Conservation (phyloP, 1,140 invertebrate genomes). For the Battus philenor region DNA sequence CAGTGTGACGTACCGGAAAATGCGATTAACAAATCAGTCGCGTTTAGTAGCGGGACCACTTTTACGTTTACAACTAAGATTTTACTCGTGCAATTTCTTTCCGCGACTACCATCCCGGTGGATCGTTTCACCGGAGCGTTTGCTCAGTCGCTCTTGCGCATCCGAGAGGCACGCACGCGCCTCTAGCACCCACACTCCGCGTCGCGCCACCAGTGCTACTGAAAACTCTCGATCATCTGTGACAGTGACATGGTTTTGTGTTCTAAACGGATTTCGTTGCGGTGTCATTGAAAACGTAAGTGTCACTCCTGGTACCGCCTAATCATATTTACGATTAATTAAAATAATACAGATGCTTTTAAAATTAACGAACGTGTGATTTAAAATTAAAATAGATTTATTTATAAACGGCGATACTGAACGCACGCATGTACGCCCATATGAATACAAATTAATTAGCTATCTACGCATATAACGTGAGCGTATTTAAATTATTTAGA, state of each 20-base stretch:
- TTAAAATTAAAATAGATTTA: too few relatives aligned
- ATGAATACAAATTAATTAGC: conserved; percentile 29
- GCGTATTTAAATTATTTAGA: conserved; percentile 74
- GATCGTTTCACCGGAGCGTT: conserved; percentile 35
- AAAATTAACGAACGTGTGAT: too few relatives aligned
- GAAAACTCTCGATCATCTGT: conserved; percentile 39
- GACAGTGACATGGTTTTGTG: conserved; percentile 68
- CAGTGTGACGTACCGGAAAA: conserved; percentile 1
- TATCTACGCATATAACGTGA: conserved; percentile 36
- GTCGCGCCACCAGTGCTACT: conserved; percentile 32
- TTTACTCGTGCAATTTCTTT: conserved; percentile 39
- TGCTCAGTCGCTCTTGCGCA: conserved; percentile 48
- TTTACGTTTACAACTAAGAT: conserved; percentile 32
- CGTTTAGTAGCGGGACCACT: conserved; percentile 20
- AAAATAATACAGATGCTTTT: too few relatives aligned
- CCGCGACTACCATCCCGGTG: conserved; percentile 18
- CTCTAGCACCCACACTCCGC: conserved; percentile 25
- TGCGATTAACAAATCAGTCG: conserved; percentile 2
- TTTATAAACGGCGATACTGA: too few relatives aligned
- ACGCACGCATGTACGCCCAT: conserved; percentile 45
- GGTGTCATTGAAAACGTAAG: conserved; percentile 58
- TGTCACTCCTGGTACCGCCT: conserved; percentile 20
- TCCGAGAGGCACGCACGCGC: conserved; percentile 27
- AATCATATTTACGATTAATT: too few relatives aligned
- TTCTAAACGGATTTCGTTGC: conserved; percentile 56